Evolutionary conservation across 1,140 invertebrate species (phyloP), one percentile per base, ranked within the genome.

Genomic region (Psilanteris sp.): DNA sequence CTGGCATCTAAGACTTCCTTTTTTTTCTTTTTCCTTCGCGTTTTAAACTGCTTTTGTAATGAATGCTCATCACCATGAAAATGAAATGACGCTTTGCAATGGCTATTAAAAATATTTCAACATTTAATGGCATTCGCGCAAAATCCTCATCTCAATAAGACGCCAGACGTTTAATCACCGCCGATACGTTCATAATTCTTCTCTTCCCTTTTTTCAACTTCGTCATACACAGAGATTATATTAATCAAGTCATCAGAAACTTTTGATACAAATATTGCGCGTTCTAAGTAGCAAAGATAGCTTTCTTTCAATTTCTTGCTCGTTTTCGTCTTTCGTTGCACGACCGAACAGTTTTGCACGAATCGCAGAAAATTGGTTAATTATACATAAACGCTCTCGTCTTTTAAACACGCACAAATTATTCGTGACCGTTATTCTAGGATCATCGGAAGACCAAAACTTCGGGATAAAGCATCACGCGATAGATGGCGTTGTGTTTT

Each of bases 41-140:
- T 15, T 15, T 61, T 41, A 46, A 62, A 39, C 50, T 32, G 50
- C 44, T 66, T 73, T 73, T 59, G 27, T 72, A 64, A 64, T 50
- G 50, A 64, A 72, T 36, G 57, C 68, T 72, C 68, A 64, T 72
- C 68, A 64, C 55, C 50, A 72, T 72, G 50, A 72, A 72, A 72
- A 59, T 59, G 48, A 62, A 55, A 66, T 68, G 37, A 37, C 55
- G 52, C 44, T 68, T 48, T 55, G 27, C 52, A 34, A 37, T 43
- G 26, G 39, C 24, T 54, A 66, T 74, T 66, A 61, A 74, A 74
- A 64, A 64, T 72, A 64, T 72, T 57, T 64, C 68, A 72, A 7
- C 46, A 9, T 50, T 27, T 50, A 41, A 68, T 57, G 64, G 50
- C 31, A 24, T 39, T 41, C 24, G 44, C 22, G 18, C 48, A 10